Evolutionary conservation across 2,888 invertebrate genomes (phyloP).

Genomic region (Cantharis nigra): DNA sequence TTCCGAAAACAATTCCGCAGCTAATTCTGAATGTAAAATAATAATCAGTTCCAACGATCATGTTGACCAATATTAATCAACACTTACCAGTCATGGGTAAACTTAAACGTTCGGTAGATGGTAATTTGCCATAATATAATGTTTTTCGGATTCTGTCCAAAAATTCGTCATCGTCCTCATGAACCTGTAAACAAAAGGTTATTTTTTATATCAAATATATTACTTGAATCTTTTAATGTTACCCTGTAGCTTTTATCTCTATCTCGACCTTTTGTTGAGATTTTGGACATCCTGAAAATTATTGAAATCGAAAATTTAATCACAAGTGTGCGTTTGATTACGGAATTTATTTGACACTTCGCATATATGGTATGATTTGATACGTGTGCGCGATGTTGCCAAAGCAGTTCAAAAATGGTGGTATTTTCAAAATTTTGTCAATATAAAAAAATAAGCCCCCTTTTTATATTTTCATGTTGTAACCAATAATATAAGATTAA

Average conservation of each 20-base stretch:
- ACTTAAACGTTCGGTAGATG: conserved; percentile 72
- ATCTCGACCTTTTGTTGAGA: conserved; percentile 42
- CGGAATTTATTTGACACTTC: background rate
- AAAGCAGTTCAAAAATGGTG: background rate
- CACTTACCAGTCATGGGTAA: conserved; percentile 78
- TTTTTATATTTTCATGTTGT: background rate
- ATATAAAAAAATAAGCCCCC: background rate
- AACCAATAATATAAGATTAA: background rate
- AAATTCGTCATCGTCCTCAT: conserved; percentile 77
- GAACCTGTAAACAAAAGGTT: conserved; percentile 57
- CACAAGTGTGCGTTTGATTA: background rate
- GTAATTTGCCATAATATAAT: conserved; percentile 83
- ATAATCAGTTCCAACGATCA: background rate
- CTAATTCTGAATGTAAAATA: conserved; percentile 67
- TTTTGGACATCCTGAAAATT: conserved; percentile 44
- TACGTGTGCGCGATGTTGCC: background rate
- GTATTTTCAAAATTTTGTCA: background rate
- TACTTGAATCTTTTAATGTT: background rate
- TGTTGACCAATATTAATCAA: background rate
- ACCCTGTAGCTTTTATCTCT: conserved; percentile 44
- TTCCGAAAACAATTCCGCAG: conserved; percentile 83
- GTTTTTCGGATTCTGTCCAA: conserved; percentile 84
- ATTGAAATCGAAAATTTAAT: background rate
- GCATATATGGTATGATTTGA: background rate
- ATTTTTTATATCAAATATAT: background rate